A percentile compares a stretch with the other conserved stretches of the same genome.
Conservation (phyloP, 1,140 invertebrate species). For the Neodiprion lecontei region DNA sequence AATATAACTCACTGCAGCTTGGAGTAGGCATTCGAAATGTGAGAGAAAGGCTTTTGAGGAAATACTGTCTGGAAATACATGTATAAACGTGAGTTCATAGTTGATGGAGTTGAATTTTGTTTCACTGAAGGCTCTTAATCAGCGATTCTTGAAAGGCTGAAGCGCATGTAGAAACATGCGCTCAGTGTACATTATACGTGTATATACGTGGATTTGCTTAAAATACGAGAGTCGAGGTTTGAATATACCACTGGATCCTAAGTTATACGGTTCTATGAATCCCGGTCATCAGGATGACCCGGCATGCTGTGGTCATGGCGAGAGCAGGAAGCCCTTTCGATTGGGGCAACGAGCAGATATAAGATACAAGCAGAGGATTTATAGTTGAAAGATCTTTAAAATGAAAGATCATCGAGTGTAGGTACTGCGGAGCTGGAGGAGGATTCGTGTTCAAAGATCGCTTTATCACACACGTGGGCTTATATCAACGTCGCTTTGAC, state of each 20-base stretch:
- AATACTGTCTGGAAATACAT: no score
- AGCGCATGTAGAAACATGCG: no score
- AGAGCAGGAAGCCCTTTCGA: not conserved
- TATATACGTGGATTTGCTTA: no score
- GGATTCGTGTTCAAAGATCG: constrained; percentile 25
- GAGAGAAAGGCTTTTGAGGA: no score
- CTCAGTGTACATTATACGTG: no score
- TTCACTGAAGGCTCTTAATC: no score
- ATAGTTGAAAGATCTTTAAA: constrained; percentile 34
- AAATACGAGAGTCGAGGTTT: not conserved
- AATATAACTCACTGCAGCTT: no score
- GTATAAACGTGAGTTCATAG: no score
- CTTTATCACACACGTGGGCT: constrained; percentile 23
- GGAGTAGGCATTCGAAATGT: no score
- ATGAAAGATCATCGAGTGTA: constrained; percentile 34
- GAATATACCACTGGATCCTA: not conserved
- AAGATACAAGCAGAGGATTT: constrained; percentile 32
- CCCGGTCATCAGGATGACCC: not conserved
- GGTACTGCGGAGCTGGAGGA: constrained; percentile 19
- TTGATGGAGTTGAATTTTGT: no score
- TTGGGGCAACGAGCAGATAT: not conserved
- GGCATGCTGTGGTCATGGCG: no score
- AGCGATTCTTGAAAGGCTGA: no score
- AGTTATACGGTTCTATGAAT: not conserved
- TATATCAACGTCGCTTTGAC: not conserved